Evolutionary conservation across 1,140 invertebrate genomes (phyloP).

Genomic region (Chionoecetes opilio): DNA sequence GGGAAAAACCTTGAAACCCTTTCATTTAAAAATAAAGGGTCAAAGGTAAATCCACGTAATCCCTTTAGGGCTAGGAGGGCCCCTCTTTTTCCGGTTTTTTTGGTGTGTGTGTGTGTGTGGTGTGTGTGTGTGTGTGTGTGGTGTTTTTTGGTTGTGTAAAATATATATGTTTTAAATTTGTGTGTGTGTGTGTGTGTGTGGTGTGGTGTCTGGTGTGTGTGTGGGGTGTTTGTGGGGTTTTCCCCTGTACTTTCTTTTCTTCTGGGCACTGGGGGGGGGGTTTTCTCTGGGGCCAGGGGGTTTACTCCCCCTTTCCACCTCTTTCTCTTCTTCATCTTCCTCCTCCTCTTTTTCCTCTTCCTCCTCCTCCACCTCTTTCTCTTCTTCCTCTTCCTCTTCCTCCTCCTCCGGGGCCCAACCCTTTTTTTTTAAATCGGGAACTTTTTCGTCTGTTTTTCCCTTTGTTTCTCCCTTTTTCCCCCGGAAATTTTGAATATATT

Average conservation of each 20-base stretch:
- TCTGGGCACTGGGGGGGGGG: background rate
- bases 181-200: constrained; percentile 23
- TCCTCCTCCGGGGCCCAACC: background rate
- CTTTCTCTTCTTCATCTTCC: background rate
- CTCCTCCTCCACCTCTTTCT: background rate
- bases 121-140: too few relatives aligned
- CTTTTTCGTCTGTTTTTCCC: background rate
- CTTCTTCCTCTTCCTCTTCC: background rate
- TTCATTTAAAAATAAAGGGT: too few relatives aligned
- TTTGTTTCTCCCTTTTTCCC: background rate
- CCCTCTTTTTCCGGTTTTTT: too few relatives aligned
- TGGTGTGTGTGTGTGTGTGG: too few relatives aligned
- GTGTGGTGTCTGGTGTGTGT: constrained; percentile 17
- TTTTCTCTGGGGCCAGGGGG: background rate
- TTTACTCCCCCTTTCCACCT: background rate
- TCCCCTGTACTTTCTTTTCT: background rate
- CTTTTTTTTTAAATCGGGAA: background rate
- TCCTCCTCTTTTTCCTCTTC: background rate
- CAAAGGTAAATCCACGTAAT: too few relatives aligned
- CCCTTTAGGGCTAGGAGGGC: too few relatives aligned
- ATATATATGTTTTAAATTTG: background rate
- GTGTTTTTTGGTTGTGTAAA: background rate
- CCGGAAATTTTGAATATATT: background rate
- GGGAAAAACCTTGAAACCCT: too few relatives aligned
- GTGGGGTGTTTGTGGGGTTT: background rate